Evolutionary conservation across 2,113 vertebrate species (phyloP), one percentile per base, ranked within the genome.

Genomic region (Casuarius casuarius): DNA sequence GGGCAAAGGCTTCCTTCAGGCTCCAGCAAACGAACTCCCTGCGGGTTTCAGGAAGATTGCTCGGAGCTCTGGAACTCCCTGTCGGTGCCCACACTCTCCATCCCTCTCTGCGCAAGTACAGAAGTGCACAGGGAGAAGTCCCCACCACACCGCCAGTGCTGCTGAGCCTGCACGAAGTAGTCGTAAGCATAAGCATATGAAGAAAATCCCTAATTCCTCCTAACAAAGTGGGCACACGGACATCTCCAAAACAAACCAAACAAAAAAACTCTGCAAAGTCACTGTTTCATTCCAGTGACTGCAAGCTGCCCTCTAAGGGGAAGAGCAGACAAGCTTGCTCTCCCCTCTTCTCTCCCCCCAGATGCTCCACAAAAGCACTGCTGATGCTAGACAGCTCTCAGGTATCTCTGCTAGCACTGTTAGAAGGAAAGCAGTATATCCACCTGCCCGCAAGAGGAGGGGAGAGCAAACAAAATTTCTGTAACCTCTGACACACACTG

Each of bases 81-180:
- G 28, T 18, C 4, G 4, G 10, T 17, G 12, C 33, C 63, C 63
- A 17, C 21, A 16, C 35, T 28, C 26, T n/a, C 78, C 33, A 31
- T 3, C 52, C 21, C 2, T 29, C 66, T 58, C 80, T 29, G 72
- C 54, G 11, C 49, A 12, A 68, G 38, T 0, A 20, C 0, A 12
- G 16, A 21, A 33, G 48, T 1, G 7, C n/a, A 13, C 14, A 59
- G 26, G 26, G 3, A 26, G 68, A 9, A 0, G 1, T 31, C n/a
- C 65, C 21, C 23, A 40, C 15, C 15, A 35, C 1, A 4, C 7
- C 52, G 54, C 20, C 58, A 20, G 35, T 1, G 5, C 31, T 28
- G 56, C 74, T 84, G 81, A 73, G 70, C 5, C 49, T 42, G 28
- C 11, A 25, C 23, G 61, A 59, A 33, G 33, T 28, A 54, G 61